These are phyloP conservation scores for Argentina silus DNA, from an alignment of 2,797 vertebrate genomes.

Conservation along the genomic window DNA sequence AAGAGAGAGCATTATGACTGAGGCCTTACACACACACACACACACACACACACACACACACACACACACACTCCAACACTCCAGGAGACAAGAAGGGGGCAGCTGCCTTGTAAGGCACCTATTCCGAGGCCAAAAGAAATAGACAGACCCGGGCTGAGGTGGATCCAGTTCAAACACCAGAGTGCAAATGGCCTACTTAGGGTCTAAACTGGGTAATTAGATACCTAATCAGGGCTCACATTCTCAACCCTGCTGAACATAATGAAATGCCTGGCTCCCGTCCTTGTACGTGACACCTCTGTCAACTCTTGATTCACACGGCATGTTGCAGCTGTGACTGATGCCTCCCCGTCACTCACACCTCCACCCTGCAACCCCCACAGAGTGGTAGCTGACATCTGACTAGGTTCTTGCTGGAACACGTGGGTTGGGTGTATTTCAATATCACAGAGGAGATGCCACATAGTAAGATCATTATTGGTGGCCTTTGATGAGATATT, in stretches of 20 bases:
- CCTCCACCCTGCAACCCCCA: neutral
- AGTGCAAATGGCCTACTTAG: conserved; percentile 84
- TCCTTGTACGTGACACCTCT: conserved; percentile 32
- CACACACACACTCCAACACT: conserved; percentile 17
- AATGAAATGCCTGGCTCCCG: conserved; percentile 73
- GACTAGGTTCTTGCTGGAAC: neutral
- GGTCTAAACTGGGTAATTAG: conserved; percentile 83
- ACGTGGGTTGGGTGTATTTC: neutral
- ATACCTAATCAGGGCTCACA: conserved; percentile 78
- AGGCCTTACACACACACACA: conserved; percentile 8
- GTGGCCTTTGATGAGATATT: neutral
- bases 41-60: conserved; percentile 8
- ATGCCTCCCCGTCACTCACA: conserved; percentile 35
- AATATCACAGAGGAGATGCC: neutral
- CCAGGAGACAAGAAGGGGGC: conserved; percentile 45
- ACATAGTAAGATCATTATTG: neutral
- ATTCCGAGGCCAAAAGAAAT: conserved; percentile 52
- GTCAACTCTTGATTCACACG: conserved; percentile 35
- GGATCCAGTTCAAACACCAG: conserved; percentile 69
- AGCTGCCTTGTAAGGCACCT: conserved; percentile 50
- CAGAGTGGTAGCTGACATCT: neutral
- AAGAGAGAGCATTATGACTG: conserved; percentile 37
- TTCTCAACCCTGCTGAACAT: conserved; percentile 62
- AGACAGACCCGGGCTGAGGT: conserved; percentile 49
- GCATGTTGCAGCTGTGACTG: conserved; percentile 58